Conservation (phyloP, 2,888 invertebrate species). For the Ernsta delagoae region DNA sequence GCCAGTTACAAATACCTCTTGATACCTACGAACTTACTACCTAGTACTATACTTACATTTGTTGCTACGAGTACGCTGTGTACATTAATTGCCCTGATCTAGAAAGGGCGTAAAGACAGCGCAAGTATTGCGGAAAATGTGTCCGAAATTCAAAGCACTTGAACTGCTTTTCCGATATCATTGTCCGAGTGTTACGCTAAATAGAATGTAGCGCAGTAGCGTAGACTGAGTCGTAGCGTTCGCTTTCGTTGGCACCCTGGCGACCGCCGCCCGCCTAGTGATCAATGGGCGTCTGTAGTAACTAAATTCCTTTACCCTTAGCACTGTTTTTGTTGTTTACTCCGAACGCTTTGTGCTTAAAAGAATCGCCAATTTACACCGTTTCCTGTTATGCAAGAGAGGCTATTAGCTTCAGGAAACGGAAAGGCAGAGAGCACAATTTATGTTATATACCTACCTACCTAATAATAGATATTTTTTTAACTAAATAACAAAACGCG, state of each 20-base stretch:
- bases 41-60: conserved; percentile 36
- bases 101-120: conserved; percentile 26
- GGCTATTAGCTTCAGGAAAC: neutral
- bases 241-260: conserved; percentile 72
- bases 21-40: conserved; percentile 43
- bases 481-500: no score
- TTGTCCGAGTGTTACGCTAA: neutral
- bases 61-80: conserved; percentile 40
- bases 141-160: conserved; percentile 23
- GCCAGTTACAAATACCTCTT: conserved; percentile 57
- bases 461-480: no score
- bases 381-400: neutral
- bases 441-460: no score
- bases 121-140: conserved; percentile 32
- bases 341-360: neutral
- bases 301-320: neutral
- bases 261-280: conserved; percentile 57
- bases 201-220: neutral
- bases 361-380: neutral
- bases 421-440: no score
- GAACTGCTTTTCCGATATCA: conserved; percentile 45
- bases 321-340: conserved; percentile 2
- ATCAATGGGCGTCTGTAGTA: conserved; percentile 76
- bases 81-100: conserved; percentile 30
- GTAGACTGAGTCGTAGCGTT: conserved; percentile 57